A percentile compares a stretch with the other conserved stretches of the same genome.
These are phyloP conservation scores for Troides helena DNA, from an alignment of 2,888 invertebrate species.

Conservation along the genomic window DNA sequence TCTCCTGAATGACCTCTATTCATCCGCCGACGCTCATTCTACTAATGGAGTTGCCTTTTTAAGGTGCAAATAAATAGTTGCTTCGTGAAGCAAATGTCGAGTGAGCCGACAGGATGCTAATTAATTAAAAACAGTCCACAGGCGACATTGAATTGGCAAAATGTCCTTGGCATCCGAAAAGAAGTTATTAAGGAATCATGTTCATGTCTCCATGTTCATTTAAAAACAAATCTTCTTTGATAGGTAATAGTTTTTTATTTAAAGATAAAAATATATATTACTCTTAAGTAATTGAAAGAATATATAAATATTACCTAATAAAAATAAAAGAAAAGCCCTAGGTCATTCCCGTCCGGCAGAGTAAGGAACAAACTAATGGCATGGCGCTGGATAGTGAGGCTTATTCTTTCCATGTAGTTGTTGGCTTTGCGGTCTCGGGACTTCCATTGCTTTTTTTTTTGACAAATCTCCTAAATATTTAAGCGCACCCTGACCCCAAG, in stretches of 20 bases:
- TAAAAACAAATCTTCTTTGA: background rate
- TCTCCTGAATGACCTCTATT: slow-evolving; percentile 69
- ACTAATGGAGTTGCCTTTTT: slow-evolving; percentile 76
- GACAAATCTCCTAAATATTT: too few species aligned
- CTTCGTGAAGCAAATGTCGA: slow-evolving; percentile 47
- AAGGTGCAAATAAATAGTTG: slow-evolving; percentile 67
- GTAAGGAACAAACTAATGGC: too few species aligned
- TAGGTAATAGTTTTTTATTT: background rate
- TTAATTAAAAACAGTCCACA: slow-evolving; percentile 55
- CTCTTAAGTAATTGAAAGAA: too few species aligned
- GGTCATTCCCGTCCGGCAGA: too few species aligned
- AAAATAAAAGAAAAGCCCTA: too few species aligned
- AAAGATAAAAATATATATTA: background rate
- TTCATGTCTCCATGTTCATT: background rate
- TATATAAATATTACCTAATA: too few species aligned
- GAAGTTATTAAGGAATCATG: slow-evolving; percentile 14
- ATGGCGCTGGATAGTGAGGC: too few species aligned
- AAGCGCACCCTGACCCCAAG: too few species aligned
- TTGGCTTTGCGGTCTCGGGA: too few species aligned
- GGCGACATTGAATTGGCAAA: slow-evolving; percentile 28
- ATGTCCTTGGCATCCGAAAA: slow-evolving; percentile 14
- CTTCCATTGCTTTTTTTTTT: too few species aligned
- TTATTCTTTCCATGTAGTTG: too few species aligned
- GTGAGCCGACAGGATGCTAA: slow-evolving; percentile 52
- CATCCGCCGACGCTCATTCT: slow-evolving; percentile 67